These are phyloP conservation scores for Boleophthalmus pectinirostris DNA, from an alignment of 2,113 vertebrate species.

Conservation along the genomic window DNA sequence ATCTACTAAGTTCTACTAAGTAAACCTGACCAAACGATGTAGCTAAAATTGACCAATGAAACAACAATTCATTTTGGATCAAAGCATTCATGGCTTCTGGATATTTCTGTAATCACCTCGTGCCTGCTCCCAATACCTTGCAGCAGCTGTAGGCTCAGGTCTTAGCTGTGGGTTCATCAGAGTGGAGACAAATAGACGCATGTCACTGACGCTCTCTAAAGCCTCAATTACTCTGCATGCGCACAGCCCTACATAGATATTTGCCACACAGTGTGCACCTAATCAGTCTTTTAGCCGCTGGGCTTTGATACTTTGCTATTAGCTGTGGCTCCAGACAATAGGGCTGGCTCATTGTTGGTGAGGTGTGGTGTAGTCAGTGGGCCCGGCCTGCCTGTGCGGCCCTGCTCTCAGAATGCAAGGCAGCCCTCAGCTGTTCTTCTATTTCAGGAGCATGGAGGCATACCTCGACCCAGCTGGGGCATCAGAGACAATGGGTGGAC, in stretches of 20 bases:
- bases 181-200: conserved; percentile 64
- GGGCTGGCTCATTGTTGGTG: conserved; percentile 66
- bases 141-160: conserved; percentile 69
- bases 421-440: conserved; percentile 78
- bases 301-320: conserved; percentile 60
- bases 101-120: conserved; percentile 69
- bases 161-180: conserved; percentile 54
- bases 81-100: conserved; percentile 65
- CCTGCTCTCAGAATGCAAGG: conserved; percentile 67
- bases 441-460: conserved; percentile 73
- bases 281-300: conserved; percentile 69
- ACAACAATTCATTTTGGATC: conserved; percentile 64
- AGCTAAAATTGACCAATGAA: conserved; percentile 48
- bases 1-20: background rate
- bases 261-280: conserved; percentile 44
- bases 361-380: conserved; percentile 60
- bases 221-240: conserved; percentile 60
- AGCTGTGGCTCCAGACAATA: conserved; percentile 74
- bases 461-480: conserved; percentile 70
- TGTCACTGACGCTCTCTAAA: conserved; percentile 65
- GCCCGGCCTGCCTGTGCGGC: conserved; percentile 45
- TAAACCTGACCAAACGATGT: conserved; percentile 10
- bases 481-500: conserved; percentile 72
- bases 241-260: conserved; percentile 41
- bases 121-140: conserved; percentile 66